These are phyloP conservation scores for Trachymyrmex septentrionalis DNA, from an alignment of 1,140 invertebrate species.

Conservation along the genomic window DNA sequence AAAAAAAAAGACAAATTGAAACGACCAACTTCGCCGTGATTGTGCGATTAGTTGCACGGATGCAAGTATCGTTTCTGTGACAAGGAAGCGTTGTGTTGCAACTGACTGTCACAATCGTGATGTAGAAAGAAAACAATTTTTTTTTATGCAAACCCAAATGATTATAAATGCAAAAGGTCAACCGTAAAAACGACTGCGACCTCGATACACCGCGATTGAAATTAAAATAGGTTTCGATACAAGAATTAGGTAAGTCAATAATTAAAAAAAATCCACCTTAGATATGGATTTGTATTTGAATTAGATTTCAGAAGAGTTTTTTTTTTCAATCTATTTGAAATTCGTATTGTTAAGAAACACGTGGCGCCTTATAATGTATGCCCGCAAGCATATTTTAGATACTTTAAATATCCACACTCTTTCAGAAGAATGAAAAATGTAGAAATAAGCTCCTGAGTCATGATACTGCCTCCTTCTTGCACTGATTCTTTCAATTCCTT, in stretches of 20 bases:
- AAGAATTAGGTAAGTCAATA: slow-evolving; percentile 15
- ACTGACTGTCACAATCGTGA: slow-evolving; percentile 11
- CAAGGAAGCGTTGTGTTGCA: slow-evolving; percentile 11
- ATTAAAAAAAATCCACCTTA: not conserved
- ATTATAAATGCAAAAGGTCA: slow-evolving; percentile 42
- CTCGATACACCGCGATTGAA: not conserved
- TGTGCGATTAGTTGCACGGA: slow-evolving; percentile 33
- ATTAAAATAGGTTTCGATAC: not conserved
- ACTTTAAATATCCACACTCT: not conserved
- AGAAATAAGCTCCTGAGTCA: not conserved
- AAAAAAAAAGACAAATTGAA: not conserved
- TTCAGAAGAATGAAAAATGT: not conserved
- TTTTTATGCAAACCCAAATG: not conserved
- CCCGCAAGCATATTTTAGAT: not conserved
- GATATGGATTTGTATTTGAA: not conserved
- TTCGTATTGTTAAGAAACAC: not conserved
- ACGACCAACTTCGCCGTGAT: not conserved
- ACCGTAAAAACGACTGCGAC: not conserved
- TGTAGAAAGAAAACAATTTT: slow-evolving; percentile 16
- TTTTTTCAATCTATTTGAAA: not conserved
- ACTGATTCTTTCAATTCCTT: slow-evolving; percentile 27
- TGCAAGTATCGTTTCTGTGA: slow-evolving; percentile 20
- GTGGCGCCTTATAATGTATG: not conserved
- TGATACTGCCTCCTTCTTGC: slow-evolving; percentile 24
- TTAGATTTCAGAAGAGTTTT: not conserved